Conservation (phyloP, 2,888 invertebrate genomes). For the Shargacucullia verbasci region DNA sequence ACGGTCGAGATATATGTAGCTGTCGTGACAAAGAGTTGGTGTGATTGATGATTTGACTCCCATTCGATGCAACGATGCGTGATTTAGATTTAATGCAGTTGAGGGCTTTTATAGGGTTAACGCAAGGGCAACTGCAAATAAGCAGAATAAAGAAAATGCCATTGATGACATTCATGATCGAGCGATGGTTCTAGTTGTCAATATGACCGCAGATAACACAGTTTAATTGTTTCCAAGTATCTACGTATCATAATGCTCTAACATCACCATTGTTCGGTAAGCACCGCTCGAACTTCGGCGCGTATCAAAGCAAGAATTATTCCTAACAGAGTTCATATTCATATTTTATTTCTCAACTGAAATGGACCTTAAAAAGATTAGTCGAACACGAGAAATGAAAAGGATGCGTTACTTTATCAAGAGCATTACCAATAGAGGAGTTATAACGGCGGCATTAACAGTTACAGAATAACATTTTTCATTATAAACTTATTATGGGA, state of each 20-base stretch:
- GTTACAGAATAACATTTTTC: slow-evolving; percentile 74
- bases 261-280: slow-evolving; percentile 5
- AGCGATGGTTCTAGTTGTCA: too few species aligned
- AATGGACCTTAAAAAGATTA: slow-evolving; percentile 43
- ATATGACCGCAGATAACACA: too few species aligned
- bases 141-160: too few species aligned
- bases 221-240: neutral
- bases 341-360: slow-evolving; percentile 40
- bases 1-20: too few species aligned
- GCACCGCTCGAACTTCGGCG: slow-evolving; percentile 10
- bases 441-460: slow-evolving; percentile 69
- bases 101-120: too few species aligned
- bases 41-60: too few species aligned
- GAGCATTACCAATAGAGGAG: slow-evolving; percentile 56
- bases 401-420: slow-evolving; percentile 54
- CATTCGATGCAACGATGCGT: too few species aligned
- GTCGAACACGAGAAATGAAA: slow-evolving; percentile 39
- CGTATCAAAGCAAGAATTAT: slow-evolving; percentile 33
- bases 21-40: too few species aligned
- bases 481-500: slow-evolving; percentile 73
- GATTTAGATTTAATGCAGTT: too few species aligned
- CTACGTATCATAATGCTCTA: neutral
- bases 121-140: too few species aligned
- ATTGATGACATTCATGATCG: too few species aligned
- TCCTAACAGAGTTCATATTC: slow-evolving; percentile 31